These are phyloP conservation scores for Thinocorus orbignyianus DNA, from an alignment of 2,113 vertebrate genomes.

Conservation along the genomic window DNA sequence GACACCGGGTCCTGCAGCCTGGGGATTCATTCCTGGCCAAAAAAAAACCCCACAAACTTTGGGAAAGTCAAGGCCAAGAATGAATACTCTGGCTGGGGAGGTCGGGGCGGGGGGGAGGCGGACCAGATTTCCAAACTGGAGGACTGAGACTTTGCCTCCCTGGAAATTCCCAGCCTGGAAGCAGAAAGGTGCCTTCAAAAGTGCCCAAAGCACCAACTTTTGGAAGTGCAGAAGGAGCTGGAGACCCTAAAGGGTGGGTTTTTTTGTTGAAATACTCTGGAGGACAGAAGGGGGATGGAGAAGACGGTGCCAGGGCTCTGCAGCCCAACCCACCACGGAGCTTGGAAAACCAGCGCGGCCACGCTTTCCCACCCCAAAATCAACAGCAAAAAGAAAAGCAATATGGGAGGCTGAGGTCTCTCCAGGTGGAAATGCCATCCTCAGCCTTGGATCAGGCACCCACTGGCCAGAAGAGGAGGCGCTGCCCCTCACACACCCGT, in stretches of 20 bases:
- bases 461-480: background rate
- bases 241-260: background rate
- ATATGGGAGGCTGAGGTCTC: background rate
- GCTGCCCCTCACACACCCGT: background rate
- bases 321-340: fast-evolving
- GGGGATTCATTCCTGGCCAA: background rate
- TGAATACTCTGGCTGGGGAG: background rate
- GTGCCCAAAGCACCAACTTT: background rate
- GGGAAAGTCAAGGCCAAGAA: background rate
- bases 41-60: background rate
- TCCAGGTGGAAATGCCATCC: fast-evolving
- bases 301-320: background rate
- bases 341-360: background rate
- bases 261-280: background rate
- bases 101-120: too few species aligned
- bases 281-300: background rate
- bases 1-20: background rate
- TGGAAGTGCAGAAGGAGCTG: background rate
- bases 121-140: too few species aligned
- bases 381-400: too few species aligned
- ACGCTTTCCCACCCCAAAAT: background rate
- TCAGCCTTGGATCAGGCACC: background rate
- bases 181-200: background rate
- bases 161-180: background rate
- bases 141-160: background rate